Evolutionary conservation across 2,888 invertebrate species (phyloP).

Genomic region (Microplitis deprimator): DNA sequence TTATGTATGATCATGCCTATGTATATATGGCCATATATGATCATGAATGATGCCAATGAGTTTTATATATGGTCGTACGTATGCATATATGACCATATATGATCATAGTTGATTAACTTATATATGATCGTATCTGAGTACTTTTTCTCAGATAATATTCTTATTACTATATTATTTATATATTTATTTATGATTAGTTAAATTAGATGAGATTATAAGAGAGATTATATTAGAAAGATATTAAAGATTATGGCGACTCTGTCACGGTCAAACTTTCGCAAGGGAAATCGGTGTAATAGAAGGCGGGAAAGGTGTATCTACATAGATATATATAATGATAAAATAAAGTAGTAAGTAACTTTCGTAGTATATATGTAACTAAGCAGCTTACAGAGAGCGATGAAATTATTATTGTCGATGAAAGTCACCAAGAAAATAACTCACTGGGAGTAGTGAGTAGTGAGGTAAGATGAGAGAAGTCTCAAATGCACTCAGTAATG

Average conservation of each 20-base stretch:
- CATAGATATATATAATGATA: not conserved
- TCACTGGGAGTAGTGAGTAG: slow-evolving; percentile 34
- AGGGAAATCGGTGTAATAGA: slow-evolving; percentile 50
- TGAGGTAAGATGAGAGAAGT: slow-evolving; percentile 57
- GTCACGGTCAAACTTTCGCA: slow-evolving; percentile 58
- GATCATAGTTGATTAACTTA: no score
- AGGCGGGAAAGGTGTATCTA: slow-evolving; percentile 25
- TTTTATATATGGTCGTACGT: no score
- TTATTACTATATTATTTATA: not conserved
- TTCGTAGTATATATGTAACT: not conserved
- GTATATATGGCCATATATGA: no score
- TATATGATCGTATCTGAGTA: no score
- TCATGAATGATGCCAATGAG: no score
- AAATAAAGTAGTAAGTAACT: not conserved
- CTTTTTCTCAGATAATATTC: not conserved
- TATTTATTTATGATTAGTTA: not conserved
- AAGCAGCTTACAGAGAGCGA: not conserved
- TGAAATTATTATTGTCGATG: slow-evolving; percentile 45
- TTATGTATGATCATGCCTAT: no score
- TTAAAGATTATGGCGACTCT: slow-evolving; percentile 9
- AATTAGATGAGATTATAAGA: not conserved
- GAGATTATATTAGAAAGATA: slow-evolving; percentile 1
- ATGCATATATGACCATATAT: no score
- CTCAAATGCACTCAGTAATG: slow-evolving; percentile 57
- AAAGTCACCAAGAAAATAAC: slow-evolving; percentile 56